Evolutionary conservation across 2,888 invertebrate species (phyloP).

Genomic region (Limnephilus lunatus): DNA sequence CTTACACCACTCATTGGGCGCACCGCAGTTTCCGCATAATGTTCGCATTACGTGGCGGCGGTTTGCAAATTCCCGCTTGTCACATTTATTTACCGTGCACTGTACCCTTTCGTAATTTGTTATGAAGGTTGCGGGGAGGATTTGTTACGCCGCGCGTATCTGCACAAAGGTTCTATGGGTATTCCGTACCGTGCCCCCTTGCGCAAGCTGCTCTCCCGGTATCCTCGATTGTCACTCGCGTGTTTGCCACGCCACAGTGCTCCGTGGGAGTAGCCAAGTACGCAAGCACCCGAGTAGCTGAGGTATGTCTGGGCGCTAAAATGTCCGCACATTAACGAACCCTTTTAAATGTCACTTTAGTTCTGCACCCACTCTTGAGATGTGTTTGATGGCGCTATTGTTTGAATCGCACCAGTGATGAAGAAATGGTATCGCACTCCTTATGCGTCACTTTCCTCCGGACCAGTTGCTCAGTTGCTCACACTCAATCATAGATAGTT

Average conservation of each 20-base stretch:
- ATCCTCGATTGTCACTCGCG: conserved; percentile 22
- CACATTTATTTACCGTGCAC: conserved; percentile 40
- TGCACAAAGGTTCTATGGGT: background rate
- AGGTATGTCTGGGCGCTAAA: conserved; percentile 3
- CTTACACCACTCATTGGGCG: conserved; percentile 2
- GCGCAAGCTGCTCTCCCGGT: background rate
- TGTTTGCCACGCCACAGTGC: conserved; percentile 34
- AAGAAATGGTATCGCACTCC: conserved; percentile 16
- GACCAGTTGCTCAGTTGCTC: background rate
- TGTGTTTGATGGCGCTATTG: conserved; percentile 48
- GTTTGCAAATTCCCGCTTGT: conserved; percentile 41
- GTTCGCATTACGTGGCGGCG: conserved; percentile 18
- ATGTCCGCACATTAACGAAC: conserved; percentile 35
- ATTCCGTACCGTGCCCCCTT: background rate
- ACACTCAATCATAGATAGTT: background rate
- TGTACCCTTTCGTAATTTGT: conserved; percentile 52
- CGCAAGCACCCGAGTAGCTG: background rate
- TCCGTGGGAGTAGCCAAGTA: conserved; percentile 28
- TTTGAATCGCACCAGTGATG: conserved; percentile 32
- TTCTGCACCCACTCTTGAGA: conserved; percentile 26
- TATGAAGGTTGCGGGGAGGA: conserved; percentile 53
- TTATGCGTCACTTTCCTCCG: conserved; percentile 6
- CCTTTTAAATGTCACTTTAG: conserved; percentile 36
- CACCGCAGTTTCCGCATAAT: conserved; percentile 41
- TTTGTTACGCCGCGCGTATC: conserved; percentile 45